Base-by-base conservation (phyloP, 2,888 invertebrate species). In the Papilio protenor region DNA sequence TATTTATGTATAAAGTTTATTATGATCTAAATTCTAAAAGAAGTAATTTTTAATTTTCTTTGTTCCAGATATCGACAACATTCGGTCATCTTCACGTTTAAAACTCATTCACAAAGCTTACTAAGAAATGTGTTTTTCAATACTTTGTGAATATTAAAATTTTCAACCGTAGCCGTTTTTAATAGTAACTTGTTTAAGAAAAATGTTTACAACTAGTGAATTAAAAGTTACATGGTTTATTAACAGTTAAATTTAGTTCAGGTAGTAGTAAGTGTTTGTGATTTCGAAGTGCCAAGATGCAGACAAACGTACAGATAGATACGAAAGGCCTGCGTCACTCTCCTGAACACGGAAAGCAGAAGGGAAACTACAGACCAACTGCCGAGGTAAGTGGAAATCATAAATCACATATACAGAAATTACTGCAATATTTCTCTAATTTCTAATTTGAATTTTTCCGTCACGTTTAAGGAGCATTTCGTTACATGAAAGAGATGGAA, bases 301-400 rank as follows among this genome's bases (percentile, higher is more conserved):
- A 40, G 40, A 40, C 40, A 40, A 40, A 40, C 1, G 40, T 40
- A 6, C 40, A 40, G 5, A 40, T 40, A 40, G 40, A 40, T 8
- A 40, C 40, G 8, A 97, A 96, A 90, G 96, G 95, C 84, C 91
- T 96, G 77, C 95, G 96, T 70, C 95, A 94, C 82, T 96, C 96
- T 59, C 96, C 95, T 16, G 96, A 96, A 80, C 96, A 96, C 82
- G 94, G 96, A 14, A 96, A 96, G 80, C 91, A 90, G 57, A 91
- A 92, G 66, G 93, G 94, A 11, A 88, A 88, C 71, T 91, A 93
- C 83, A 85, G 95, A 77, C 90, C 90, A 57, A 94, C 96, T 1
- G 93, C 94, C 73, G 95, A 96, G 95, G 96, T 96, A 83, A 92
- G 95, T 82, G 4, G 10, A 49, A 55, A 72, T 79, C 49, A 70